These are phyloP conservation scores for Eupsittula cactorum DNA, from an alignment of 2,113 vertebrate species.

Conservation along the genomic window DNA sequence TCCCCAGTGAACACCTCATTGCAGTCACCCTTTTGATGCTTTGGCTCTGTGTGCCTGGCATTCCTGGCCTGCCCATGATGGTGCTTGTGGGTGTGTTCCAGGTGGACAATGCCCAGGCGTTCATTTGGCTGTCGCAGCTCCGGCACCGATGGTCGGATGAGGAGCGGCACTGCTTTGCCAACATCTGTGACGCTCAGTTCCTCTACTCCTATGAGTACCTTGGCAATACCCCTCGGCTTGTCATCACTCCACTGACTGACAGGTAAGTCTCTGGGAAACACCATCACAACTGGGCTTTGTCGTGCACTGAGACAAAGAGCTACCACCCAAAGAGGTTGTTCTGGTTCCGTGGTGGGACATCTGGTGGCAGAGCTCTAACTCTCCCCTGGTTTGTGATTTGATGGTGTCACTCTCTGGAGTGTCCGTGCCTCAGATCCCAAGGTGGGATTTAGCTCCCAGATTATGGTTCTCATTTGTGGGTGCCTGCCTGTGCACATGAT, in stretches of 20 bases:
- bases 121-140: slow-evolving; percentile 94
- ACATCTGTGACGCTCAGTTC: slow-evolving; percentile 96
- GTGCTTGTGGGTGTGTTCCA: neutral
- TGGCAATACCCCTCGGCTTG: slow-evolving; percentile 93
- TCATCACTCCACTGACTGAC: slow-evolving; percentile 96
- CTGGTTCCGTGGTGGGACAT: neutral
- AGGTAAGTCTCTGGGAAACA: slow-evolving; percentile 72
- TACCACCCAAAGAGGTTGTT: neutral
- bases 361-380: neutral
- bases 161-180: slow-evolving; percentile 88
- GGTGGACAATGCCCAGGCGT: slow-evolving; percentile 91
- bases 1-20: rapidly evolving
- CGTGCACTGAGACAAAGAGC: neutral
- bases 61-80: rapidly evolving
- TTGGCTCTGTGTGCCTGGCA: neutral
- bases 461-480: neutral
- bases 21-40: neutral
- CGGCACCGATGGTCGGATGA: slow-evolving; percentile 90
- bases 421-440: neutral
- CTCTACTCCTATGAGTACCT: slow-evolving; percentile 94
- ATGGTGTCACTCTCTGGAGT: neutral
- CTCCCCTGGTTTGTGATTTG: neutral
- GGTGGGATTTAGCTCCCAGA: neutral
- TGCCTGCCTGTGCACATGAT: neutral
- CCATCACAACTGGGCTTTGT: neutral